Evolutionary conservation across 1,140 invertebrate genomes (phyloP), one percentile per base, ranked within the genome.

Genomic region (Danaus plexippus): DNA sequence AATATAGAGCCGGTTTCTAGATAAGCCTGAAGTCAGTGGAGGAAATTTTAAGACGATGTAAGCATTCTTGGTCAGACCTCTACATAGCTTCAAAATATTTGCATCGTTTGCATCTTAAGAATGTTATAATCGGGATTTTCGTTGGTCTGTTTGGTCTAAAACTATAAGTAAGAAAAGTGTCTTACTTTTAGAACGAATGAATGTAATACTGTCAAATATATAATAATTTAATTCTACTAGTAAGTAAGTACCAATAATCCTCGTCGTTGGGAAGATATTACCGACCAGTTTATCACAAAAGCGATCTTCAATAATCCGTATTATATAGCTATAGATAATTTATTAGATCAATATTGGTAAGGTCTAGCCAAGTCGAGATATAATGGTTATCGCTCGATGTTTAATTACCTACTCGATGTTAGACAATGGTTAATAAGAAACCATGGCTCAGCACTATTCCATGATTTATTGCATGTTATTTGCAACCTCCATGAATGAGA

Each of bases 351-450:
- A 82, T 82, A 82, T 81, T 67, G 69, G 63, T 69, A 58, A 72
- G 75, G 71, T 76, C 75, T 80, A 72, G 64, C 71, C 69, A 63
- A 62, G 57, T 54, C 66, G 63, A 59, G 67, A 67, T 64, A 67
- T 78, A 79, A 82, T 75, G 69, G 79, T 80, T 80, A 82, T 82
- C 73, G 71, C 56, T 62, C 53, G 22, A 32, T 6, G 71, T 76
- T 81, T 81, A 81, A 81, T 81, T 81, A 79, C 78, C 67, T 66
- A 64, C 68, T 76, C 70, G 61, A 74, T 71, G 64, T 71, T 65
- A 79, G 75, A 81, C 78, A 81, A 79, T 79, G 71, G 76, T 73
- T 81, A 77, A 79, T 81, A 81, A 81, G 78, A 81, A 78, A 69
- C 73, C 68, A 71, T 71, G 66, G 57, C 73, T 74, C 73, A 75